Base-by-base conservation (phyloP, 2,797 vertebrate genomes). In the Anabacerthia variegaticeps region DNA sequence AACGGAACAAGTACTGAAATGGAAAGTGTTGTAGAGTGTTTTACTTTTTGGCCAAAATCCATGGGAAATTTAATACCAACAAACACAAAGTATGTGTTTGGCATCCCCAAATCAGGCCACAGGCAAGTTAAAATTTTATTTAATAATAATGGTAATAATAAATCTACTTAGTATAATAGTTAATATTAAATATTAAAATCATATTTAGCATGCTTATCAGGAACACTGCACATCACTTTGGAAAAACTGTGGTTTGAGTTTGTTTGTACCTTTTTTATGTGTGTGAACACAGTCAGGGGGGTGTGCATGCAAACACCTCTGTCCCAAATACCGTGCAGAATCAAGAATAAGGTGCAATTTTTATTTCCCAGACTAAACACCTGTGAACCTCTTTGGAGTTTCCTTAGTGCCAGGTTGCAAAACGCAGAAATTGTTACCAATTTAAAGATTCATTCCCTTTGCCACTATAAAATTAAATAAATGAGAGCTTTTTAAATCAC, bases 291-390 rank as follows among this genome's bases (percentile, higher is more conserved):
- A 28, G 43, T 15, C 48, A 28, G 37, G 21, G 37, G 43, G 9
- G 36, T 0, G 0, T 10, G 22, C 9, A 12, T 37, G 12, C 37
- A 78, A 56, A 72, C 1, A 2, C 2, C 30, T 66, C 30, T 4
- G 4, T 46, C 20, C 16, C 43, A 32, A 46, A 66, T 4, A 7
- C 1, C 9, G 7, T 62, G 17, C 24, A 46, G 3, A 37, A 65
- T 43, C 21, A 54, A 43, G 24, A 30, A 23, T 15, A 68, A 75
- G 15, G 34, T 18, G 6, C 15, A 46, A 37, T 30, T 68, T 43
- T 34, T 74, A 39, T 68, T 92, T 77, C 41, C 28, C 16, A 20
- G 30, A 13, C 5, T 80, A 88, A 74, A 77, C 14, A 27, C 14
- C 7, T 3, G 1, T 14, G 77, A 17, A 36, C 15, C 21, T 55